Evolutionary conservation across 2,797 vertebrate genomes (phyloP), one percentile per base, ranked within the genome.

Genomic region (Hybognathus amarus): DNA sequence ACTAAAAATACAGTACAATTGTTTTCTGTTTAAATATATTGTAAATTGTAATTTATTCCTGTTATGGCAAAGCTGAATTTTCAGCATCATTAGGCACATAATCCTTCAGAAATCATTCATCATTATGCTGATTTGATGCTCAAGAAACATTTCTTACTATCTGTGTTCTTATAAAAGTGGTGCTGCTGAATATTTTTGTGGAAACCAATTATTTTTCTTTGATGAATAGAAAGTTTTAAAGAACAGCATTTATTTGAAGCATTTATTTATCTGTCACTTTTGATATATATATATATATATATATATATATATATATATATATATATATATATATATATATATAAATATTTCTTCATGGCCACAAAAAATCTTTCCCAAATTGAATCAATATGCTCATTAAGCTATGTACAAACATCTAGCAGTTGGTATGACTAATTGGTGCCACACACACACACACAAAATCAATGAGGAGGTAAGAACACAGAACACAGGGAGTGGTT

Each of bases 21-120:
- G 24, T 30, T 71, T 69, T 50, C 24, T 50, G 17, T 73, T 73
- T 73, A 20, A 71, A 12, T 20, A 30, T 20, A 73, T 73, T 73
- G 10, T 73, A 30, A 30, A 71, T 45, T 70, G 13, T 33, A 3
- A 50, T 71, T 20, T 20, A 52, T 52, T 33, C 2, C 10, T 20
- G 45, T 50, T 27, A 17, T 17, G 40, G n/a, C n/a, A 71, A 71
- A 71, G 45, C 24, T 12, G 17, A 12, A 30, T 30, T 30, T 30
- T 50, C 5, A 20, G 24, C 45, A 50, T 17, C 9, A 12, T 20
- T 50, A 30, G 2, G 50, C 45, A 2, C 0, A 5, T 50, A 10
- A n/a, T n/a, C 52, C 24, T 50, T 71, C 69, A 70, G n/a, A 70
- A 15, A 63, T 30, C 47, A 50, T 50, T 17, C 1, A 33, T n/a